Conservation (phyloP, 2,888 invertebrate species). For the Ctenicera cuprea region DNA sequence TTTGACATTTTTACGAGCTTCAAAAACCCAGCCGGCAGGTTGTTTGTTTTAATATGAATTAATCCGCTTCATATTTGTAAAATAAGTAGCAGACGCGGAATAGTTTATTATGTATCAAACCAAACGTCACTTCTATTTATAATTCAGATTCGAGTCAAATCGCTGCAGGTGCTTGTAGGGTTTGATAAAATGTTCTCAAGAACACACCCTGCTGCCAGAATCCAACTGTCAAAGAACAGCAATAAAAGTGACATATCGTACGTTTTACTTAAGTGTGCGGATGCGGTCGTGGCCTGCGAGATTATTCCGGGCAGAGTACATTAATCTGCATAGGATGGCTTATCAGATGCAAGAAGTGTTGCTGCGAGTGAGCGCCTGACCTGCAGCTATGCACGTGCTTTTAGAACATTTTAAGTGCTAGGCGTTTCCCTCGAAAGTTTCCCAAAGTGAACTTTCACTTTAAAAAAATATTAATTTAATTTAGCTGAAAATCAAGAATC, state of each 20-base stretch:
- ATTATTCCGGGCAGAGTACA: conserved; percentile 52
- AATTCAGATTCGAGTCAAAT: background rate
- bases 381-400: conserved; percentile 53
- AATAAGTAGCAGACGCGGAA: background rate
- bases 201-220: conserved; percentile 28
- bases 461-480: too few species aligned
- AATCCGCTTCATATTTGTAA: background rate
- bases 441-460: too few species aligned
- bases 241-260: conserved; percentile 52
- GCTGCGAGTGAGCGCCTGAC: conserved; percentile 49
- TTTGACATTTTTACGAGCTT: conserved; percentile 5
- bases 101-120: background rate
- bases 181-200: background rate
- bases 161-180: background rate
- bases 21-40: background rate
- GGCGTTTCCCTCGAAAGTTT: background rate
- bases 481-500: too few species aligned
- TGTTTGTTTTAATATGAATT: background rate
- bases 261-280: conserved; percentile 48
- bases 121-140: too few species aligned
- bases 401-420: conserved; percentile 16
- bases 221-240: conserved; percentile 43
- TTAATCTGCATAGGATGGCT: conserved; percentile 52
- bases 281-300: conserved; percentile 51
- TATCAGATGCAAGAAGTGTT: conserved; percentile 56